These are phyloP conservation scores for Tigriopus japonicus DNA, from an alignment of 1,140 invertebrate genomes.

Conservation along the genomic window DNA sequence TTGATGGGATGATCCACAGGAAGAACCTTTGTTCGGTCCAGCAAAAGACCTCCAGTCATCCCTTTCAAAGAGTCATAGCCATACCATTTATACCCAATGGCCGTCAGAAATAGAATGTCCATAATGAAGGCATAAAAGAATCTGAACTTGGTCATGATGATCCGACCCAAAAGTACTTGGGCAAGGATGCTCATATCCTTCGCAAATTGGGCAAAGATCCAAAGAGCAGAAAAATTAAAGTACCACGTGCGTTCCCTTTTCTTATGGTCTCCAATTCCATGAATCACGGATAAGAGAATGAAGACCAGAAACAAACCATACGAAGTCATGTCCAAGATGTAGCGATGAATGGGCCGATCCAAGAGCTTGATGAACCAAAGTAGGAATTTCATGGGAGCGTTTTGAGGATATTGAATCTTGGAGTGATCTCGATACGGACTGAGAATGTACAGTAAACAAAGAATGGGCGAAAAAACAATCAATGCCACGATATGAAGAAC, in stretches of 20 bases:
- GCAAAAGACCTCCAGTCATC: too few species aligned
- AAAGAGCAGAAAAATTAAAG: neutral
- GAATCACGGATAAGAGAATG: neutral
- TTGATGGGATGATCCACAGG: neutral
- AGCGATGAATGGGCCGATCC: neutral
- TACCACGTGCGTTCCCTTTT: slow-evolving; percentile 2
- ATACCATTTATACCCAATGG: neutral
- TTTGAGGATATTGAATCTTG: neutral
- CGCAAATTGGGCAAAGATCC: neutral
- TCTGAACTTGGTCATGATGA: neutral
- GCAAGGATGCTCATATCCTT: neutral
- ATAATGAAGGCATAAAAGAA: neutral
- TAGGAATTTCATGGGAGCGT: neutral
- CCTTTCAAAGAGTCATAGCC: too few species aligned
- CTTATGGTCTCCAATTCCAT: neutral
- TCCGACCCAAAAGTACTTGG: neutral
- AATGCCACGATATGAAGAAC: neutral
- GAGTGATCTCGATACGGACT: slow-evolving; percentile 6
- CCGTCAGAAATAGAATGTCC: neutral
- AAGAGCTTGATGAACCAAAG: neutral
- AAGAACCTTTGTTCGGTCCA: too few species aligned
- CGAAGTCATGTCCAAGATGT: slow-evolving; percentile 3
- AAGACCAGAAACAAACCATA: slow-evolving; percentile 8
- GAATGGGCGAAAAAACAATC: neutral
- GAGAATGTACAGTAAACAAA: slow-evolving; percentile 4